These are phyloP conservation scores for Drosophila bipectinata DNA, from an alignment of 1,140 invertebrate genomes.

Conservation along the genomic window DNA sequence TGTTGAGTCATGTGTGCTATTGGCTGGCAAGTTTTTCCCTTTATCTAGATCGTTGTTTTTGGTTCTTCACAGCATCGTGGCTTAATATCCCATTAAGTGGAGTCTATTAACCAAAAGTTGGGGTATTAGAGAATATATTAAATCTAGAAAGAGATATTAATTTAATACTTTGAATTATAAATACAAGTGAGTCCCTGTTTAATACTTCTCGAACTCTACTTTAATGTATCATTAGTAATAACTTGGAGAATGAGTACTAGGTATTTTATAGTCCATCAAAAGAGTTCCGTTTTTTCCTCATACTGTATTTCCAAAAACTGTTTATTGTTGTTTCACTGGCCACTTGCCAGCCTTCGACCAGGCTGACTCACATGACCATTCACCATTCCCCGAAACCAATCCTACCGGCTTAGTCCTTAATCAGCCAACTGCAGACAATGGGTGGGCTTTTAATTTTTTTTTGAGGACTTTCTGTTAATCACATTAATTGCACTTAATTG, in stretches of 20 bases:
- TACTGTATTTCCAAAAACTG: background rate
- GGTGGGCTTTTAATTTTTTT: constrained; percentile 1
- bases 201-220: background rate
- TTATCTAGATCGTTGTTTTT: constrained; percentile 25
- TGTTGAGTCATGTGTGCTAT: constrained; percentile 80
- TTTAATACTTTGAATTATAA: too few relatives aligned
- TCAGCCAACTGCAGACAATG: constrained; percentile 31
- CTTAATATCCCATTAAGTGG: constrained; percentile 71
- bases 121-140: background rate
- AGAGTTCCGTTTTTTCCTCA: background rate
- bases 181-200: too few relatives aligned
- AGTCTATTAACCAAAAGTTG: constrained; percentile 63
- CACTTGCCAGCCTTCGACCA: constrained; percentile 31
- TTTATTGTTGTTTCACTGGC: constrained; percentile 15
- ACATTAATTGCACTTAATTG: constrained; percentile 74
- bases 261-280: background rate
- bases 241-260: background rate
- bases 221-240: background rate
- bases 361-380: constrained; percentile 21
- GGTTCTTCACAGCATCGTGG: constrained; percentile 23
- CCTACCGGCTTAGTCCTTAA: constrained; percentile 34
- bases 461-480: constrained; percentile 51
- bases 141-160: background rate
- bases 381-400: background rate
- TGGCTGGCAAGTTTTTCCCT: constrained; percentile 67